Percentiles rank a stretch among this genome's conserved stretches.
phyloP scores from a whole-genome alignment of 2,113 vertebrate species.

The Otus sunia region DNA sequence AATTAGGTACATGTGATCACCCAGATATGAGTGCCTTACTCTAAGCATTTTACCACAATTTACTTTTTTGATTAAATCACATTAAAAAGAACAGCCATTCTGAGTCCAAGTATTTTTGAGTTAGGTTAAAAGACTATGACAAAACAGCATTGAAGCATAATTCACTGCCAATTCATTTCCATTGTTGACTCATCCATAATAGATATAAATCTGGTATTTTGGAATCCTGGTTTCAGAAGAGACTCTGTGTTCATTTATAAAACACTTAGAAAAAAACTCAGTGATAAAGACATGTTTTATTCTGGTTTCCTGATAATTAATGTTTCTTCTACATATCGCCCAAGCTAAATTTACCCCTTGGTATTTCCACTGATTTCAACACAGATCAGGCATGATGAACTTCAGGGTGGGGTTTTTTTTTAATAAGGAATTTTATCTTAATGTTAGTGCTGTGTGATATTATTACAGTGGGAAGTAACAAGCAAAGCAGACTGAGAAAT shows the following conservation, averaged over 20 bases:
- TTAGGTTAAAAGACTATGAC: not conserved
- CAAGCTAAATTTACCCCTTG: conserved; percentile 34
- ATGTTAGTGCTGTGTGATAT: not conserved
- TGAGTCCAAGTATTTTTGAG: not conserved
- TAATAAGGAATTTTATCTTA: not conserved
- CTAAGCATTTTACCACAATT: not conserved
- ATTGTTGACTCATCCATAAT: not conserved
- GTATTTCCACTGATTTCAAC: conserved; percentile 3
- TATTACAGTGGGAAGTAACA: not conserved
- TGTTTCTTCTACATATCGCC: not conserved
- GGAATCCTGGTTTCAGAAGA: not conserved
- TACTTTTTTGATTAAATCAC: not conserved
- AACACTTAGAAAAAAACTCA: not conserved
- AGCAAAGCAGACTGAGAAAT: not conserved
- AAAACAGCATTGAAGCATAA: not conserved
- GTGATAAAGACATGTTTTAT: not conserved
- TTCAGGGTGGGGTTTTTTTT: not conserved
- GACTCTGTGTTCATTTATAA: not conserved
- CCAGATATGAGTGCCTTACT: not conserved
- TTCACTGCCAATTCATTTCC: not conserved
- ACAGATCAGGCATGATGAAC: not conserved
- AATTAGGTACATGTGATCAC: not conserved
- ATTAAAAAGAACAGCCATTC: not conserved
- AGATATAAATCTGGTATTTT: not conserved
- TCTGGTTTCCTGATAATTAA: conserved; percentile 13